A percentile compares a stretch with the other conserved stretches of the same genome.
phyloP scores from a whole-genome alignment of 2,797 vertebrate species.

The Falco biarmicus region DNA sequence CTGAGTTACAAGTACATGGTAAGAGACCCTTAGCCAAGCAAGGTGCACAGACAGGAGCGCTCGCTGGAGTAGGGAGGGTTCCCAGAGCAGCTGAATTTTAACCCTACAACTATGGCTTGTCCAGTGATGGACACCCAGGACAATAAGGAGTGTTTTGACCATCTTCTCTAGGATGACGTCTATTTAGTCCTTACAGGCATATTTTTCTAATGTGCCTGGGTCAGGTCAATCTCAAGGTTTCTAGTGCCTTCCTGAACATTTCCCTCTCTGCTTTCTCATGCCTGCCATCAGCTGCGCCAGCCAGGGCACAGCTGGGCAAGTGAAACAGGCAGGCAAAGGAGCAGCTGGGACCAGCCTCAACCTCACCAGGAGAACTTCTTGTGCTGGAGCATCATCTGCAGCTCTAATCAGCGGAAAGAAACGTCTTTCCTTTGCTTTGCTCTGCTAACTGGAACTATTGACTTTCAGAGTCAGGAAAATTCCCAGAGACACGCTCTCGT shows the following conservation, averaged over 20 bases:
- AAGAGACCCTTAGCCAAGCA: not conserved
- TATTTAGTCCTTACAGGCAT: not conserved
- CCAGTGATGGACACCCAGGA: not conserved
- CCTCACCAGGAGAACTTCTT: not conserved
- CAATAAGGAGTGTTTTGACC: accelerated
- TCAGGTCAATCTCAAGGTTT: not conserved
- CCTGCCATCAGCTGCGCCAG: not conserved
- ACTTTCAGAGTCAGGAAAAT: not conserved
- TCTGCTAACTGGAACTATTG: not conserved
- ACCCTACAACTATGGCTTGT: not conserved
- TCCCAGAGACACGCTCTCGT: not conserved
- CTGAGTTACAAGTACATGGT: accelerated
- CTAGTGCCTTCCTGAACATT: not conserved
- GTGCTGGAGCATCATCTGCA: constrained; percentile 26
- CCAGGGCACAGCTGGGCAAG: not conserved
- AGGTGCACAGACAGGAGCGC: not conserved
- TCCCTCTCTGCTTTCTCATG: not conserved
- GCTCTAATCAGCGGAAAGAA: not conserved
- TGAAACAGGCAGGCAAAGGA: not conserved
- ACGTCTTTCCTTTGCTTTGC: not conserved
- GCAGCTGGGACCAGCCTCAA: constrained; percentile 22
- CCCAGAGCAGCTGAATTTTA: not conserved
- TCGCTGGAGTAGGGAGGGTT: not conserved
- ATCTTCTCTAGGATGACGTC: not conserved
- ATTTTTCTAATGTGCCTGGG: not conserved